Evolutionary conservation across 2,888 invertebrate genomes (phyloP).

Genomic region (Dione juno): DNA sequence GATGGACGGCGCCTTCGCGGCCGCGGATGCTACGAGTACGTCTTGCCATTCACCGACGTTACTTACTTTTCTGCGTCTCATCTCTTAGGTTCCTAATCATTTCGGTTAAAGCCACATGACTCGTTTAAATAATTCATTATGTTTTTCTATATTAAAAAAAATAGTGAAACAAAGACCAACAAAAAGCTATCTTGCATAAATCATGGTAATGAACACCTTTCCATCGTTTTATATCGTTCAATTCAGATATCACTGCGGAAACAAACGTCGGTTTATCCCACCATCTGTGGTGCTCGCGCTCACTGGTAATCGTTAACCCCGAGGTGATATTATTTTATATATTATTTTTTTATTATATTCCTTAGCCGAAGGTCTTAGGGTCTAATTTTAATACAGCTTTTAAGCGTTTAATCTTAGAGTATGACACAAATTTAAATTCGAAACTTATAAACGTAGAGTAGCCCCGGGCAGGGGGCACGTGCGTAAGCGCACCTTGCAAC

Average conservation of each 20-base stretch:
- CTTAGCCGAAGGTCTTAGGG: slow-evolving; percentile 71
- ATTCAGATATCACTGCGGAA: slow-evolving; percentile 84
- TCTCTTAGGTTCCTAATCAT: slow-evolving; percentile 36
- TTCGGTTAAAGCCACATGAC: neutral
- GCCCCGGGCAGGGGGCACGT: slow-evolving; percentile 79
- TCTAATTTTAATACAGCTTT: slow-evolving; percentile 69
- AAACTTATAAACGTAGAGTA: slow-evolving; percentile 71
- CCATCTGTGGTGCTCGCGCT: slow-evolving; percentile 82
- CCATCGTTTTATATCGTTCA: slow-evolving; percentile 81
- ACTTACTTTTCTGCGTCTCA: slow-evolving; percentile 48
- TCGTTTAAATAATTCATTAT: slow-evolving; percentile 27
- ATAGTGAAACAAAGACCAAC: slow-evolving; percentile 50
- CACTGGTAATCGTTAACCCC: slow-evolving; percentile 83
- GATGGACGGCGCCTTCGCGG: slow-evolving; percentile 70
- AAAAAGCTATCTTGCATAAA: slow-evolving; percentile 80
- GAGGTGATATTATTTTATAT: slow-evolving; percentile 84
- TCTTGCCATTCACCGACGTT: slow-evolving; percentile 45
- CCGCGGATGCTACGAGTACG: slow-evolving; percentile 41
- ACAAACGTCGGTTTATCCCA: slow-evolving; percentile 82
- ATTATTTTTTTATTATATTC: slow-evolving; percentile 77
- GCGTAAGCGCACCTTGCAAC: slow-evolving; percentile 80
- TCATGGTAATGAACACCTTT: slow-evolving; percentile 84
- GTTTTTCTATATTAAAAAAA: slow-evolving; percentile 33
- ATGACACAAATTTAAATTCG: slow-evolving; percentile 81
- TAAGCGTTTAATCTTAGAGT: slow-evolving; percentile 64